A percentile compares a stretch with the other conserved stretches of the same genome.
These are phyloP conservation scores for Drosophila maculinotata DNA, from an alignment of 2,888 invertebrate species.

Conservation along the genomic window DNA sequence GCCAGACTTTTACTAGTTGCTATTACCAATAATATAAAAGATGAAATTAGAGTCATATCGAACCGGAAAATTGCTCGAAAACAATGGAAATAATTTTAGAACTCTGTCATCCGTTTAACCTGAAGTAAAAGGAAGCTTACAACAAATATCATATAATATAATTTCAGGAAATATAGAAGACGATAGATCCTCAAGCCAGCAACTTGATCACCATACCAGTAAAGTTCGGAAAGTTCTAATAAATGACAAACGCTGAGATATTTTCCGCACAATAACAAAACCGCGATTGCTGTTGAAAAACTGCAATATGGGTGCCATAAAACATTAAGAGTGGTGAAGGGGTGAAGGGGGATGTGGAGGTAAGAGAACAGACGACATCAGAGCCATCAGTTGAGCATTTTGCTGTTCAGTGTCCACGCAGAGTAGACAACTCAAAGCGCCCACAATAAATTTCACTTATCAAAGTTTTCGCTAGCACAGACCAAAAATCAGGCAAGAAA, in stretches of 20 bases:
- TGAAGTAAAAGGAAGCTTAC: too few relatives aligned
- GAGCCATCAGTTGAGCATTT: constrained; percentile 63
- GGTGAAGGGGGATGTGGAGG: not conserved
- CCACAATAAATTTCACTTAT: constrained; percentile 78
- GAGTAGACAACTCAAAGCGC: constrained; percentile 62
- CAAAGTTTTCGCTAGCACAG: constrained; percentile 67
- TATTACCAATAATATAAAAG: not conserved
- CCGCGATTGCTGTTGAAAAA: constrained; percentile 48
- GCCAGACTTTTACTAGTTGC: constrained; percentile 3
- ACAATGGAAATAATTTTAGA: not conserved
- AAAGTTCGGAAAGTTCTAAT: constrained; percentile 13
- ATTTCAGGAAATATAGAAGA: too few relatives aligned
- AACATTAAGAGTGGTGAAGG: constrained; percentile 44
- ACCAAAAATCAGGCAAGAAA: constrained; percentile 55
- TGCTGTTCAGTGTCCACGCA: constrained; percentile 29
- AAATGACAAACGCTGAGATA: constrained; percentile 29
- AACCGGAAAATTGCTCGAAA: not conserved
- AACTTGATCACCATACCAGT: constrained; percentile 5
- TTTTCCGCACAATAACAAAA: constrained; percentile 23
- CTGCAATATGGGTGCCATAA: constrained; percentile 48
- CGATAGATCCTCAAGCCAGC: not conserved
- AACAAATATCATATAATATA: too few relatives aligned
- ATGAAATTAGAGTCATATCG: not conserved
- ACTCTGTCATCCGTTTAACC: too few relatives aligned
- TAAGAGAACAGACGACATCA: constrained; percentile 17